phyloP scores from a whole-genome alignment of 2,113 vertebrate species.

The Planiliza haematocheilus region DNA sequence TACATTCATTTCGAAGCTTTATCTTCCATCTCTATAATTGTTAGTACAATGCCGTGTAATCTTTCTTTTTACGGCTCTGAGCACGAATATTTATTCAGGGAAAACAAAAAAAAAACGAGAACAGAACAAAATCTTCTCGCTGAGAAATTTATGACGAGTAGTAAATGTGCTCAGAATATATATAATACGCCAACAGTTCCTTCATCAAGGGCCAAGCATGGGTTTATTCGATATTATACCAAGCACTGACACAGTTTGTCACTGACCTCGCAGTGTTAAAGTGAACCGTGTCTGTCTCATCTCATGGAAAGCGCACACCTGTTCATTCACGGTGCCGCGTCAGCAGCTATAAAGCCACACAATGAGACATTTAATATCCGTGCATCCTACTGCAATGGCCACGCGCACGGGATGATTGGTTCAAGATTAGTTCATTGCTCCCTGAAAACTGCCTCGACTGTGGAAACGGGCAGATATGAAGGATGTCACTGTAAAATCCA shows the following conservation, averaged over 20 bases:
- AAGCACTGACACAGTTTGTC: background rate
- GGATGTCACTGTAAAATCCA: slow-evolving; percentile 36
- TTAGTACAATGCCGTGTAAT: background rate
- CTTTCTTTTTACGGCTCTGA: too few relatives aligned
- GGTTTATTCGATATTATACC: slow-evolving; percentile 20
- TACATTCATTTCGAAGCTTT: background rate
- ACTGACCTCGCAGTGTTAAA: background rate
- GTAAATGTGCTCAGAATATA: slow-evolving; percentile 2
- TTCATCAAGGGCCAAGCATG: slow-evolving; percentile 1
- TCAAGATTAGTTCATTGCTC: too few relatives aligned
- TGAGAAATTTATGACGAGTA: background rate
- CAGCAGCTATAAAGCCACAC: slow-evolving; percentile 58
- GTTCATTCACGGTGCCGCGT: slow-evolving; percentile 41
- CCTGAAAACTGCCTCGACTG: slow-evolving; percentile 40
- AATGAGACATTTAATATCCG: slow-evolving; percentile 45
- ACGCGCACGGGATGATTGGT: slow-evolving; percentile 10
- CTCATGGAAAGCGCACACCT: slow-evolving; percentile 30
- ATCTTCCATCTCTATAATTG: background rate
- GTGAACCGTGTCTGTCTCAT: slow-evolving; percentile 14
- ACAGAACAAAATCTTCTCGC: too few relatives aligned
- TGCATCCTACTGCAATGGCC: slow-evolving; percentile 33
- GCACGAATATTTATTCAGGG: too few relatives aligned
- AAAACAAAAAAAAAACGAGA: too few relatives aligned
- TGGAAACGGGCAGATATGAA: slow-evolving; percentile 48
- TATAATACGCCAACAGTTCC: slow-evolving; percentile 29